phyloP scores from a whole-genome alignment of 2,113 vertebrate species.

The Carassius carassius region DNA sequence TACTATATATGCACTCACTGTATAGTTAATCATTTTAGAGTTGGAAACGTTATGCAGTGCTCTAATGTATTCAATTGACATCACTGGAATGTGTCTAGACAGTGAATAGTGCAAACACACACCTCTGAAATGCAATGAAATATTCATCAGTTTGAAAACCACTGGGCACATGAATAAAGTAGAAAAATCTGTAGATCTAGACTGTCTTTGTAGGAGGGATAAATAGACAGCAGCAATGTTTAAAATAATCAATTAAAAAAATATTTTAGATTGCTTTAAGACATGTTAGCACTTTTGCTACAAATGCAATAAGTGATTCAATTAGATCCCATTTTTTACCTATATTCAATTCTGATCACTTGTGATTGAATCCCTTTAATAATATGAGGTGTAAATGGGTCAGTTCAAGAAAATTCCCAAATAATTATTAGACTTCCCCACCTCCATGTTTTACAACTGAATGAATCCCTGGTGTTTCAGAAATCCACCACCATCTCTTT shows the following conservation, averaged over 20 bases:
- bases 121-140: background rate
- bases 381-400: background rate
- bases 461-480: background rate
- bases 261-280: background rate
- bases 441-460: background rate
- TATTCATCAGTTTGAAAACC: background rate
- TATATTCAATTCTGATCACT: background rate
- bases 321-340: background rate
- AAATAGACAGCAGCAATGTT: background rate
- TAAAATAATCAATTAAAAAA: no score
- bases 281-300: background rate
- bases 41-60: background rate
- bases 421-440: background rate
- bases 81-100: background rate
- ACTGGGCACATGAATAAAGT: background rate
- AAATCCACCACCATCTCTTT: no score
- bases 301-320: background rate
- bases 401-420: background rate
- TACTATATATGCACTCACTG: background rate
- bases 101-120: background rate
- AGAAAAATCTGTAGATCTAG: background rate
- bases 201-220: background rate
- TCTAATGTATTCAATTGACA: background rate
- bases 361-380: background rate
- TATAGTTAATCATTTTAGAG: no score